phyloP scores from a whole-genome alignment of 2,888 invertebrate genomes.

The Dynastes grantii region DNA sequence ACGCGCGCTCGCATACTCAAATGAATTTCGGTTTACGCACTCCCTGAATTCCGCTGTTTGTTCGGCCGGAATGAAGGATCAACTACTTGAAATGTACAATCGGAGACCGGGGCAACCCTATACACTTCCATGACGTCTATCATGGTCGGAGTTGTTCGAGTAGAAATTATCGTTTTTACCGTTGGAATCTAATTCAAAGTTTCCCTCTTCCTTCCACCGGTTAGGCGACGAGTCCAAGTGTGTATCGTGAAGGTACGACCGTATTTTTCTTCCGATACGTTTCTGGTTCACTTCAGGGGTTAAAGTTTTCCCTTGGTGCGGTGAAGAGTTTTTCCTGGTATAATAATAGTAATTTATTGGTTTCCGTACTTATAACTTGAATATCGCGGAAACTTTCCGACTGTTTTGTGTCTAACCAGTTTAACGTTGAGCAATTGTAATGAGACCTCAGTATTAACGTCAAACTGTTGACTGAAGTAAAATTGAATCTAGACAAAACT shows the following conservation, averaged over 20 bases:
- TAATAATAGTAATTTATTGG: constrained; percentile 20
- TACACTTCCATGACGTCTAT: constrained; percentile 37
- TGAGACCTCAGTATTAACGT: too few species aligned
- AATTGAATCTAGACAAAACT: too few species aligned
- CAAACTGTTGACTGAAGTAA: too few species aligned
- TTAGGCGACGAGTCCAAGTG: background rate
- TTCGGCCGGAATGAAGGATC: constrained; percentile 41
- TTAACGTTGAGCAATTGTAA: too few species aligned
- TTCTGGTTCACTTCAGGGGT: background rate
- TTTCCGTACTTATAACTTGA: background rate
- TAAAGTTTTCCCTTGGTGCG: constrained; percentile 1
- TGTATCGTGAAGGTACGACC: background rate
- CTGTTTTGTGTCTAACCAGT: background rate
- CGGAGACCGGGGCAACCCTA: constrained; percentile 19
- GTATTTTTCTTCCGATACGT: constrained; percentile 15
- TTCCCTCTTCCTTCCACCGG: background rate
- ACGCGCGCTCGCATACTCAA: constrained; percentile 5
- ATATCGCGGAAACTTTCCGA: background rate
- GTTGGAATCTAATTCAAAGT: constrained; percentile 41
- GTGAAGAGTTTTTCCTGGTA: background rate
- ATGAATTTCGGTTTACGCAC: constrained; percentile 43
- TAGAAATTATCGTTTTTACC: constrained; percentile 45
- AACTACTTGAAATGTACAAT: constrained; percentile 43
- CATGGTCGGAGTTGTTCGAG: constrained; percentile 37
- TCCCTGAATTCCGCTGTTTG: constrained; percentile 31